phyloP scores from a whole-genome alignment of 2,113 vertebrate species.

The Natator depressus region DNA sequence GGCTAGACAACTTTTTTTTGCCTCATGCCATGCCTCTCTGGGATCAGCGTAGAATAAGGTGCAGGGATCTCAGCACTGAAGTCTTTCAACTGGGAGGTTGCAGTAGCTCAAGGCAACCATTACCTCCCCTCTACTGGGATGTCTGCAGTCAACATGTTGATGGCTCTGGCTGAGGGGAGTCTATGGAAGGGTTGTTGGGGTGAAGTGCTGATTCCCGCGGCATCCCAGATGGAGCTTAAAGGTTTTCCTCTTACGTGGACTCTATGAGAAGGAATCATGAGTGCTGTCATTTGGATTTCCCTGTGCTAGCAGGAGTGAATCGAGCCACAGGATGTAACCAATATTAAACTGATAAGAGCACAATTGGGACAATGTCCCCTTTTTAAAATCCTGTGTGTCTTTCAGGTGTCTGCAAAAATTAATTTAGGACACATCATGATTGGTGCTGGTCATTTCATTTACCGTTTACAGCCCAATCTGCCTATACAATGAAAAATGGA shows the following conservation, averaged over 20 bases:
- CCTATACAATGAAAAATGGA: neutral
- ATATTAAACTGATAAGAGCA: neutral
- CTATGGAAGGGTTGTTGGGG: neutral
- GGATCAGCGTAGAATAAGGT: neutral
- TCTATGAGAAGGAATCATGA: neutral
- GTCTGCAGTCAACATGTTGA: neutral
- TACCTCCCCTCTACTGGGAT: neutral
- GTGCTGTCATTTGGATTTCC: neutral
- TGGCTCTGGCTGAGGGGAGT: neutral
- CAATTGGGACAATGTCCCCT: neutral
- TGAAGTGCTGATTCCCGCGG: neutral
- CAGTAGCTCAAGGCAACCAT: neutral
- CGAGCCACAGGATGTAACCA: neutral
- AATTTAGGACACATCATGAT: neutral
- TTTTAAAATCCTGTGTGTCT: neutral
- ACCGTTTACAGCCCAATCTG: rapidly evolving
- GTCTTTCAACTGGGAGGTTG: neutral
- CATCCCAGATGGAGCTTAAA: neutral
- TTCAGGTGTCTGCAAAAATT: neutral
- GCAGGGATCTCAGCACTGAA: neutral
- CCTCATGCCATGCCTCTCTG: neutral
- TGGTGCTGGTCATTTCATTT: neutral
- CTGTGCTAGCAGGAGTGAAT: neutral
- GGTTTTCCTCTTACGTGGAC: neutral
- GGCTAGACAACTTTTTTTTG: neutral